Base-by-base conservation (phyloP, 2,888 invertebrate genomes). In the Ochropleura plecta region DNA sequence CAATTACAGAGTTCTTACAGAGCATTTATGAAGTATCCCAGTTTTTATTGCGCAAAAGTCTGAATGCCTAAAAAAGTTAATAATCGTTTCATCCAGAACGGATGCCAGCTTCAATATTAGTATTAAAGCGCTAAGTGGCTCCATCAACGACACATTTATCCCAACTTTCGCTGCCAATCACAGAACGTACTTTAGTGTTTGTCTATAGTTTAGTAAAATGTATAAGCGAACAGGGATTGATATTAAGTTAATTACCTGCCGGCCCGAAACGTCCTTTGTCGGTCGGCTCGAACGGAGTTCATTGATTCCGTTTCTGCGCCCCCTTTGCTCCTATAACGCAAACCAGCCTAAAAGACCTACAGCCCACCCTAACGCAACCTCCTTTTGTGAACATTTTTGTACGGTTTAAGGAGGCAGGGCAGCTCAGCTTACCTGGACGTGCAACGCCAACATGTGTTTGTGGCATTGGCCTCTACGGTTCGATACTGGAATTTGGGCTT, bases 161-260 rank as follows among this genome's bases (percentile, higher is more conserved):
- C 70, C n/a, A 80, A 85, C 49, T 78, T 81, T 81, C 55, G 65
- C 71, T 74, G 76, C 64, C 81, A 80, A 79, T 81, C 73, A 81
- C 67, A 76, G 68, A 68, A 64, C 64, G 55, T 66, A 51, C 67
- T 78, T 78, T 80, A 76, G 68, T 83, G 76, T 84, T 82, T 84
- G 75, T 76, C 76, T 79, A 81, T 79, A 85, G 78, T 86, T 83
- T 83, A 87, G 88, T 90, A 88, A 90, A 86, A 88, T 92, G 88
- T 91, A 89, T 90, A 91, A 90, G 91, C 91, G 88, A 91, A 90
- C 92, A 90, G 89, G 91, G 92, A 93, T 94, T 94, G 93, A 94
- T 95, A 95, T 95, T 95, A 93, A 94, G 92, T 94, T 96, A 95
- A 96, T 96, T 95, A 96, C 95, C 95, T 95, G 94, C 90, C 93